A percentile compares a stretch with the other conserved stretches of the same genome.
Conservation (phyloP, 1,140 invertebrate species). For the Drosophila grimshawi region DNA sequence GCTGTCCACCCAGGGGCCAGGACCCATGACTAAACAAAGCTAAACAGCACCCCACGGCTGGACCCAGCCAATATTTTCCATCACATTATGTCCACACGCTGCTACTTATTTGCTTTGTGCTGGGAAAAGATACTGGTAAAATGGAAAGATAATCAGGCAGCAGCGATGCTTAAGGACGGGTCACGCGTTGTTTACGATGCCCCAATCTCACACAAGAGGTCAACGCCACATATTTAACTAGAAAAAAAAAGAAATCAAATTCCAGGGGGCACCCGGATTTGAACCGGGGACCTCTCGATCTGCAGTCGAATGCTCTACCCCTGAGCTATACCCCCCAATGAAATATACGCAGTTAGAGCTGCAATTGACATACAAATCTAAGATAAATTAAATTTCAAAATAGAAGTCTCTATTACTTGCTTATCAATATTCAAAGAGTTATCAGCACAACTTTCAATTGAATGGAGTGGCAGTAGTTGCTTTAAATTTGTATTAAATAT, state of each 20-base stretch:
- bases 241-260: conserved; percentile 26
- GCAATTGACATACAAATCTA: background rate
- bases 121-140: conserved; percentile 1
- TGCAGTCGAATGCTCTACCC: conserved; percentile 97
- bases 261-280: conserved; percentile 95
- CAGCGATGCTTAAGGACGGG: conserved; percentile 21
- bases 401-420: conserved; percentile 1
- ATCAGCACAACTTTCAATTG: conserved; percentile 8
- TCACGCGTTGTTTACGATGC: conserved; percentile 33
- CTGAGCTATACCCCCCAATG: conserved; percentile 93
- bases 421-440: conserved; percentile 7
- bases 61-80: background rate
- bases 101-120: conserved; percentile 25
- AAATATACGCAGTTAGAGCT: background rate
- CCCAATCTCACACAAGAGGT: background rate
- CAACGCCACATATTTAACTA: conserved; percentile 39
- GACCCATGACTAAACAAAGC: conserved; percentile 22
- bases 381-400: conserved; percentile 3
- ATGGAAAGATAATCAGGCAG: conserved; percentile 21
- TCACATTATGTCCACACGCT: conserved; percentile 28
- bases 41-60: conserved; percentile 31
- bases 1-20: conserved; percentile 9
- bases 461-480: background rate
- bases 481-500: background rate
- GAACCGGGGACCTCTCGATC: conserved; percentile 97